Conservation (phyloP, 1,140 invertebrate genomes). For the Pseudachorutes palmiensis region DNA sequence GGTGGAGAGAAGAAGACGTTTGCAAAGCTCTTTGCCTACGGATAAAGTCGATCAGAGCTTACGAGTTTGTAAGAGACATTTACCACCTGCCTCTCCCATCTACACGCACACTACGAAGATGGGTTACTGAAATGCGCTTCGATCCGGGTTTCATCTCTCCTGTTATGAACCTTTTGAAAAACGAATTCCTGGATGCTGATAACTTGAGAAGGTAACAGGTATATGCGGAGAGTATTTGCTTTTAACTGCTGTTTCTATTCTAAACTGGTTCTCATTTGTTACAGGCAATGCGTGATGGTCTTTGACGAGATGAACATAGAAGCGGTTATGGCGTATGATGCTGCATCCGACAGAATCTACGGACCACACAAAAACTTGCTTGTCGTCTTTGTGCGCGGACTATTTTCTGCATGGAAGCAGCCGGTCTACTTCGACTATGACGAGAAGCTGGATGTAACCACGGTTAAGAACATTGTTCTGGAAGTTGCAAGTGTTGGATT, state of each 20-base stretch:
- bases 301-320: slow-evolving; percentile 10
- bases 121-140: neutral
- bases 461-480: neutral
- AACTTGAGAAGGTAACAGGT: neutral
- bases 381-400: slow-evolving; percentile 39
- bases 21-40: too few species aligned
- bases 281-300: neutral
- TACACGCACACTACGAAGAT: neutral
- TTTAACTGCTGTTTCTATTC: neutral
- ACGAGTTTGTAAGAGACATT: neutral
- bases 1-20: too few species aligned
- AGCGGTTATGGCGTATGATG: neutral
- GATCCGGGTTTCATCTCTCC: neutral
- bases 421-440: slow-evolving; percentile 42
- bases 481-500: neutral
- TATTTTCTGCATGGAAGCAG: slow-evolving; percentile 43
- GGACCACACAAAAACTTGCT: slow-evolving; percentile 27
- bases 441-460: slow-evolving; percentile 38
- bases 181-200: neutral
- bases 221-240: neutral
- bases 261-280: neutral
- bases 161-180: neutral
- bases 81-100: neutral
- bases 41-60: too few species aligned
- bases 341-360: neutral